Base-by-base conservation (phyloP, 2,113 vertebrate species). In the Paratilapia polleni region DNA sequence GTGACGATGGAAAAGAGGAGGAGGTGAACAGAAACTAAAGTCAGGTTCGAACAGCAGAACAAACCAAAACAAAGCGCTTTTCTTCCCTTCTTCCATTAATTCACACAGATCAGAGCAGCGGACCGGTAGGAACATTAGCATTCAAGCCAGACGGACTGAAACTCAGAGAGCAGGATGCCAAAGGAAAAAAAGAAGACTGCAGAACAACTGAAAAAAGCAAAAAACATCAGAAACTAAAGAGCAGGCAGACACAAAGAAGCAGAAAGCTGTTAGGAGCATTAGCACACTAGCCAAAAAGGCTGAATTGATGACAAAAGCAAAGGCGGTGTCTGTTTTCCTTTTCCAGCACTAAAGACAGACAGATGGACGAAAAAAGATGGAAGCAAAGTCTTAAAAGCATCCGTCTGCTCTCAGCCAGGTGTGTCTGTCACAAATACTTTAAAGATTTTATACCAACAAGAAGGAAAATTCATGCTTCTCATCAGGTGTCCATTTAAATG, bases 81-180 rank as follows among this genome's bases (percentile, higher is more conserved):
- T 87, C 85, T 87, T 58, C 78, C 74, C 31, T 19, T 28, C 43
- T 19, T 52, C 26, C 78, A 58, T 77, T 84, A 77, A 63, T 52
- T 85, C 76, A 22, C 78, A 83, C 54, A 59, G 76, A 63, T 83
- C 61, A 28, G 63, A 80, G 78, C 3, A 6, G 43, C 61, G 77
- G 58, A 3, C 79, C 52, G 80, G 82, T 38, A 73, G 82, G 88
- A 80, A 59, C 76, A 87, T 90, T 90, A 87, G 80, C 80, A 60
- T 85, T 12, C 3, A 14, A 73, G 76, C 82, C 88, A 81, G 88
- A 87, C 74, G 5, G 38, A 31, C 56, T 4, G 66, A 54, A 80
- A 34, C 54, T 60, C 20, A 15, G 22, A 56, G 73, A 70, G 57
- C 41, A 12, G 6, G 7, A 47, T 31, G 47, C 60, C 87, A 77